Evolutionary conservation across 1,140 invertebrate species (phyloP), one percentile per base, ranked within the genome.

Genomic region (Penaeus chinensis): DNA sequence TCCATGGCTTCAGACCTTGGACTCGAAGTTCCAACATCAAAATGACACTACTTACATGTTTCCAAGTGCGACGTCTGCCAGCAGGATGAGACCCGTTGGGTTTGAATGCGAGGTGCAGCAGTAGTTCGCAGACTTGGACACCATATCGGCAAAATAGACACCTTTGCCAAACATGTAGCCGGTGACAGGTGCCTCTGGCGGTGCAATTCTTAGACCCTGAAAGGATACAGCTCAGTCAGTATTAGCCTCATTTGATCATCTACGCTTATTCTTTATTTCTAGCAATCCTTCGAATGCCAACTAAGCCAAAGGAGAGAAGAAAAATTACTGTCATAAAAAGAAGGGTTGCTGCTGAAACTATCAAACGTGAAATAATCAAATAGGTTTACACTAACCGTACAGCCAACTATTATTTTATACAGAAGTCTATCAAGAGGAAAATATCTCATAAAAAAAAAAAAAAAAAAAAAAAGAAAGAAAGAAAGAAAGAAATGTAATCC

Each of bases 111-210:
- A 95, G 3, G 98, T 96, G 90, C 94, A 95, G 93, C 99, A 99
- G 92, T 99, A 99, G 92, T 99, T 99, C 0, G 98, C 98, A 3
- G 98, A 99, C 92, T 99, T 99, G 0, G 97, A 98, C 0, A 99
- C 98, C 97, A 99, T 99, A 92, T 99, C 98, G 7, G 98, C 98
- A 93, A 99, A 99, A 92, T 99, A 99, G 71, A 95, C 95, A 91
- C 96, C 96, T 93, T 98, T 98, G 82, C 98, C 98, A 93, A 99
- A 99, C 99, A 99, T 99, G 93, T 99, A 99, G 90, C 98, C 98
- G 61, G 97, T 97, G 62, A 95, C 95, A 10, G 97, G 97, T 4
- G 98, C 98, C 94, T 99, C 97, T 4, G 97, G 97, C 1, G 98
- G 98, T 77, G 99, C 99, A 91, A 99, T 99, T 90, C 98, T 94